Conservation (phyloP, 2,888 invertebrate species). For the Pandemis corylana region DNA sequence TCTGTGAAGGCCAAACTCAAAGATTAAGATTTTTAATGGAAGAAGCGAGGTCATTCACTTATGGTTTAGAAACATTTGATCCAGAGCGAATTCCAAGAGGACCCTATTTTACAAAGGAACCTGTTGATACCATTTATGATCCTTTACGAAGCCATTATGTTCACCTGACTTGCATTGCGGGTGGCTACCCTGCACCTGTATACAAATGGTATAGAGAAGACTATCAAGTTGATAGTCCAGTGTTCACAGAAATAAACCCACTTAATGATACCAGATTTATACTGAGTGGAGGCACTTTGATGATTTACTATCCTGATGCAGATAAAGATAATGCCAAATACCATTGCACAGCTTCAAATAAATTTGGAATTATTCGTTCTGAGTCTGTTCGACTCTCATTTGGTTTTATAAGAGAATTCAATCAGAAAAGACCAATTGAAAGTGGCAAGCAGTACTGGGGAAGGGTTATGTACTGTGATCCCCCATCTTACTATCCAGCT, state of each 20-base stretch:
- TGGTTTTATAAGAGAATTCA: conserved; percentile 96
- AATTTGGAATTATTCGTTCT: conserved; percentile 94
- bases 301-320: conserved; percentile 94
- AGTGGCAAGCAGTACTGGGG: conserved; percentile 97
- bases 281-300: conserved; percentile 95
- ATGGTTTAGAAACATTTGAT: conserved; percentile 93
- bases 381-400: conserved; percentile 95
- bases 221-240: conserved; percentile 91
- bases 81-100: conserved; percentile 93
- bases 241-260: conserved; percentile 91
- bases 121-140: conserved; percentile 93
- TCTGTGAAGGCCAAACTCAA: conserved; percentile 94
- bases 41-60: conserved; percentile 92
- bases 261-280: conserved; percentile 90
- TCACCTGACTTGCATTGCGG: conserved; percentile 91
- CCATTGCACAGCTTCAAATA: conserved; percentile 96
- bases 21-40: conserved; percentile 88
- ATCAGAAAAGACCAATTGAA: conserved; percentile 93
- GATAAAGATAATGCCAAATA: conserved; percentile 93
- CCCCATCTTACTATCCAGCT: conserved; percentile 95
- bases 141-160: conserved; percentile 91
- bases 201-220: conserved; percentile 97
- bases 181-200: conserved; percentile 94
- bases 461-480: conserved; percentile 95
- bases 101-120: conserved; percentile 95